These are phyloP conservation scores for Liodrosophila aerea DNA, from an alignment of 2,888 invertebrate species.

Conservation along the genomic window DNA sequence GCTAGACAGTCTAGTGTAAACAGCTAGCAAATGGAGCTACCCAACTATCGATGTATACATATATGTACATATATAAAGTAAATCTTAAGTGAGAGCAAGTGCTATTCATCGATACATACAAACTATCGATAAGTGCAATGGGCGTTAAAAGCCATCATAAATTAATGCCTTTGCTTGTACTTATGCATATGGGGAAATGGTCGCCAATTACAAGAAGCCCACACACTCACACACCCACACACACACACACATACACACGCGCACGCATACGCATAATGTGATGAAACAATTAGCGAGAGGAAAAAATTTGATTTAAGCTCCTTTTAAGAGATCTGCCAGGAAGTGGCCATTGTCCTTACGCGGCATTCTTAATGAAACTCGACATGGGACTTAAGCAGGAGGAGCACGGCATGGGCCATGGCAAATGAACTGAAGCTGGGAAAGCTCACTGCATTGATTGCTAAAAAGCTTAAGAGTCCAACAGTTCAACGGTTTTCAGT, in stretches of 20 bases:
- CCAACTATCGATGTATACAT: too few relatives aligned
- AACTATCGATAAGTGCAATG: constrained; percentile 5
- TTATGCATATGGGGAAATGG: too few relatives aligned
- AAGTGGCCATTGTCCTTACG: constrained; percentile 36
- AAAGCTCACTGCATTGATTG: constrained; percentile 23
- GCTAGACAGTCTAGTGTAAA: too few relatives aligned
- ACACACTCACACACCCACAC: too few relatives aligned
- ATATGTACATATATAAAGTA: too few relatives aligned
- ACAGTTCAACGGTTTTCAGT: constrained; percentile 45
- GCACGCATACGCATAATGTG: background rate
- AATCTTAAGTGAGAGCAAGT: too few relatives aligned
- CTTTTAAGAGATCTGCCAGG: constrained; percentile 34
- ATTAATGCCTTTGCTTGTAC: background rate
- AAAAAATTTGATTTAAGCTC: constrained; percentile 48
- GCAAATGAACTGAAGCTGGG: background rate
- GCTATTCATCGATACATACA: too few relatives aligned
- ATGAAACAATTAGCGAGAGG: constrained; percentile 51
- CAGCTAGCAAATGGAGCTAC: too few relatives aligned
- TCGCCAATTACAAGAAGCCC: too few relatives aligned
- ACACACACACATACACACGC: too few relatives aligned
- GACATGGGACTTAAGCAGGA: constrained; percentile 38
- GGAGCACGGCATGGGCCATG: background rate
- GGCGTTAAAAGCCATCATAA: background rate
- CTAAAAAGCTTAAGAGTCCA: constrained; percentile 48
- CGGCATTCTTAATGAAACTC: constrained; percentile 44